A percentile compares a stretch with the other conserved stretches of the same genome.
Evolutionary conservation across 1,140 invertebrate species (phyloP).

Genomic region (Drosophila santomea): DNA sequence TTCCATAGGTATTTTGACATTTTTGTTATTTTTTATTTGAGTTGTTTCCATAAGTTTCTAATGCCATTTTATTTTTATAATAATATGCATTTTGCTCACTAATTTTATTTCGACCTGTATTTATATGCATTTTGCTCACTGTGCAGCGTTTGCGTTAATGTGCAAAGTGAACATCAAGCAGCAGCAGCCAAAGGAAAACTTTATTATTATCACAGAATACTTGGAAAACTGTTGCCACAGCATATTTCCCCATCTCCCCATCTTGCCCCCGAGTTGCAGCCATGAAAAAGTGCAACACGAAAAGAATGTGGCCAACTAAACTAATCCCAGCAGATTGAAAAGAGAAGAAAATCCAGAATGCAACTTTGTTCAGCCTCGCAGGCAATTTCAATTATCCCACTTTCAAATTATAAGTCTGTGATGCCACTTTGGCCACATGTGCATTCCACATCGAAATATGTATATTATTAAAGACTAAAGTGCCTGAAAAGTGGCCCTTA

Average conservation of each 20-base stretch:
- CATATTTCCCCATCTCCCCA: not conserved
- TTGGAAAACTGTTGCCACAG: conserved; percentile 32
- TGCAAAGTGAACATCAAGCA: conserved; percentile 30
- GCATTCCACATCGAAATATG: not conserved
- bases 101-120: no score
- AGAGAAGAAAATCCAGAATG: not conserved
- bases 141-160: conserved; percentile 37
- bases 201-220: conserved; percentile 47
- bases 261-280: conserved; percentile 1
- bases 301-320: conserved; percentile 24
- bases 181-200: conserved; percentile 18
- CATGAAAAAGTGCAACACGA: conserved; percentile 5
- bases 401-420: conserved; percentile 34
- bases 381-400: conserved; percentile 34
- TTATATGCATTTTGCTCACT: not conserved
- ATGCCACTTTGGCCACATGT: not conserved
- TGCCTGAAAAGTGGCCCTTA: not conserved
- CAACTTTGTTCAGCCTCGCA: conserved; percentile 6
- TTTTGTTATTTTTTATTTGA: no score
- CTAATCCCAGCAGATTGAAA: conserved; percentile 24
- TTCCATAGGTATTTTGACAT: no score
- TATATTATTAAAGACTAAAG: not conserved
- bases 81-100: not conserved
- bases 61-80: no score
- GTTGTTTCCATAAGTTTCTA: no score